Evolutionary conservation across 2,888 invertebrate species (phyloP), one percentile per base, ranked within the genome.

Genomic region (Tinea pellionella): DNA sequence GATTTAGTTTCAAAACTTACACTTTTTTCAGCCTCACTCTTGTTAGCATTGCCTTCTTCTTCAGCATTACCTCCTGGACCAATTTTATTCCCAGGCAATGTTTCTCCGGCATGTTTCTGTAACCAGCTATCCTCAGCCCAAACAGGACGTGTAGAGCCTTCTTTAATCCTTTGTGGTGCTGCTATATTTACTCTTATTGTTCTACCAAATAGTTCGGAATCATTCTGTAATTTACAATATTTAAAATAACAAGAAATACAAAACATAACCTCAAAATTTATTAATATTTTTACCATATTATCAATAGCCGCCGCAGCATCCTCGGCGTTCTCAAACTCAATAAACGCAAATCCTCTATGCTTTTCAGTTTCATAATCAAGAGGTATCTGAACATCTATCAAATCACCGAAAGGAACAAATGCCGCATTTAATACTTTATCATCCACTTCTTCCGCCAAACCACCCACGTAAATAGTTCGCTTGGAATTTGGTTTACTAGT

Each of bases 41-140:
- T 57, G n/a, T 53, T 61, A 37, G 70, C 67, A 32, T 81, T 82
- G 59, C 78, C 76, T 63, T 79, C 74, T n/a, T 69, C 74, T 41
- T 78, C 80, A 37, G 70, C 71, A 59, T 85, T 82, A 65, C 82
- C 75, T 32, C 81, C 81, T 19, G 67, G 67, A 16, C 65, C 73
- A 2, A 79, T 78, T 61, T 84, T 81, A n/a, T 77, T 80, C 0
- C 88, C 80, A 12, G 91, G 86, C 11, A 93, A 88, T 0, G 97
- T 97, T 73, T 95, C 95, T 1, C 98, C 98, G 0, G 98, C 97
- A 88, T 99, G 98, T 73, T 97, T 95, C 75, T 97, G 96, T n/a
- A 99, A 80, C 99, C 99, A 99, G 59, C 92, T 91, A 77, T 99
- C 99, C 74, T 99, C 99, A 0, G 98, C 95, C 99, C 99, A 99